Evolutionary conservation across 2,888 invertebrate genomes (phyloP).

Genomic region (Cheilosia soror): DNA sequence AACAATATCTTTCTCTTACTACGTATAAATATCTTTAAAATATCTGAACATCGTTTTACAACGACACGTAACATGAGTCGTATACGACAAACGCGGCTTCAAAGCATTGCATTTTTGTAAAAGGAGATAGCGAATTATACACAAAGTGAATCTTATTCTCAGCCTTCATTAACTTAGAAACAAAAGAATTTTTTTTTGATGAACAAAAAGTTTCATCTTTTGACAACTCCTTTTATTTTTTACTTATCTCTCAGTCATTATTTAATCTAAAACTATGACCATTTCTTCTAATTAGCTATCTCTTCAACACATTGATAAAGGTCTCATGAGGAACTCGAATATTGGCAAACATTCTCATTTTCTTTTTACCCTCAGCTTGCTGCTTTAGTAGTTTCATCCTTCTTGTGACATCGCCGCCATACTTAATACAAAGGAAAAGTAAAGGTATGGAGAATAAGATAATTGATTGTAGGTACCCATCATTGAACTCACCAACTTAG

Average conservation of each 20-base stretch:
- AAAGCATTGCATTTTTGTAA: no score
- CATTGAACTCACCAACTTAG: constrained; percentile 90
- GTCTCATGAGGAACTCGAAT: constrained; percentile 96
- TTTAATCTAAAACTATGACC: neutral
- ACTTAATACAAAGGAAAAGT: constrained; percentile 85
- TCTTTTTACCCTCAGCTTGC: constrained; percentile 97
- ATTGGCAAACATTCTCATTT: constrained; percentile 95
- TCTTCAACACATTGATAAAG: constrained; percentile 95
- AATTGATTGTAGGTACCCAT: neutral
- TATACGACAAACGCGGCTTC: no score
- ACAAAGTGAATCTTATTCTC: no score
- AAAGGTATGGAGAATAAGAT: neutral
- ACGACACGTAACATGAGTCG: no score
- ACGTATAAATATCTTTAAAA: no score
- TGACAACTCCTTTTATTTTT: neutral
- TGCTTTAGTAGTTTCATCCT: constrained; percentile 94
- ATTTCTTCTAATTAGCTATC: constrained; percentile 83
- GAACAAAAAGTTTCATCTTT: neutral
- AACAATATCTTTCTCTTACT: no score
- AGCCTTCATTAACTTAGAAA: no score
- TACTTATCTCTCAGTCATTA: neutral
- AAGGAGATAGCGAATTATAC: no score
- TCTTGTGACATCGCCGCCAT: constrained; percentile 96
- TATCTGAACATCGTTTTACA: no score
- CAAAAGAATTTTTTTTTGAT: no score